Conservation (phyloP, 2,113 vertebrate genomes). For the Anas platyrhynchos region DNA sequence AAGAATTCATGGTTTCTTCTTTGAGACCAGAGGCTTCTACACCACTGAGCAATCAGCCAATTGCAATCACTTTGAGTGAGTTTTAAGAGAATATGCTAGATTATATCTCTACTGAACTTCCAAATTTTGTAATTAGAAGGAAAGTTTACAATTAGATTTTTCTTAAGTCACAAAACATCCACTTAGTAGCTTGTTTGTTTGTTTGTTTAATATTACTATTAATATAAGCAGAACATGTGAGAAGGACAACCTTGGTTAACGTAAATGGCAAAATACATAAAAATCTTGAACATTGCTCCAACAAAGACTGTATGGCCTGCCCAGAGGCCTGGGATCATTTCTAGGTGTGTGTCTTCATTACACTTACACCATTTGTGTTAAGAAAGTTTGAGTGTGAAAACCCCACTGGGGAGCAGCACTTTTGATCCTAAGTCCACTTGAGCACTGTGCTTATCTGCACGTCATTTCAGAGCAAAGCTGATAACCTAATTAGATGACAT, state of each 20-base stretch:
- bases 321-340: not conserved
- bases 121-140: not conserved
- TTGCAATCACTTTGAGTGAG: not conserved
- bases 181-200: not conserved
- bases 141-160: not conserved
- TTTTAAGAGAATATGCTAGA: not conserved
- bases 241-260: not conserved
- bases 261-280: not conserved
- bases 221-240: not conserved
- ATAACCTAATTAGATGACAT: not conserved
- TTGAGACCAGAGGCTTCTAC: constrained; percentile 9
- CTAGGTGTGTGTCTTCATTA: not conserved
- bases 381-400: not conserved
- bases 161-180: not conserved
- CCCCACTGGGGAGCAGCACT: not conserved
- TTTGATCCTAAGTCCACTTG: not conserved
- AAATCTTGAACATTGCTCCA: not conserved
- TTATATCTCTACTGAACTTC: not conserved
- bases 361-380: not conserved
- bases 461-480: not conserved
- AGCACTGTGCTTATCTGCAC: not conserved
- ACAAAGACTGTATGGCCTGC: not conserved
- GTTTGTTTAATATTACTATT: not conserved
- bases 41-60: not conserved
- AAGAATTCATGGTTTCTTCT: constrained; percentile 36